Evolutionary conservation across 1,140 invertebrate species (phyloP).

Genomic region (Drosophila biarmipes): DNA sequence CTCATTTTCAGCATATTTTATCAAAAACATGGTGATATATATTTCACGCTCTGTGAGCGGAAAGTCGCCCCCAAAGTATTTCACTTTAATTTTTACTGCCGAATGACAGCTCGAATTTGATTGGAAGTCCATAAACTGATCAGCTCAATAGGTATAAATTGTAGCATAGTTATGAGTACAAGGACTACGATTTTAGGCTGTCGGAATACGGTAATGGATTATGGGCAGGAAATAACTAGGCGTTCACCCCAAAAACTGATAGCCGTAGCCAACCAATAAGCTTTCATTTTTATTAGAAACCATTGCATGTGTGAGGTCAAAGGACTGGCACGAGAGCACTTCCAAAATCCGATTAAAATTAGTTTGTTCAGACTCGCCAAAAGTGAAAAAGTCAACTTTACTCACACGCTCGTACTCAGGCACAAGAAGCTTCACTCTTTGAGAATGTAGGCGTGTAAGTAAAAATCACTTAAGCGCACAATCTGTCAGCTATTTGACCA

Average conservation of each 20-base stretch:
- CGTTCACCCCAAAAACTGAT: too few relatives aligned
- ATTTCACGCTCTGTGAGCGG: conserved; percentile 48
- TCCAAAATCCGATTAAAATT: conserved; percentile 74
- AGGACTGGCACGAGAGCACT: conserved; percentile 3
- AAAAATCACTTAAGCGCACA: conserved; percentile 75
- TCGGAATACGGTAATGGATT: too few relatives aligned
- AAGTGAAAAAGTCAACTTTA: conserved; percentile 70
- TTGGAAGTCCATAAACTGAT: conserved; percentile 21
- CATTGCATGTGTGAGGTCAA: not conserved
- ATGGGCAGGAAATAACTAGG: too few relatives aligned
- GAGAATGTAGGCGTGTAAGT: conserved; percentile 22
- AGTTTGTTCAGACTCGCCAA: conserved; percentile 58
- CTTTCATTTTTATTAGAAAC: not conserved
- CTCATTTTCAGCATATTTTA: conserved; percentile 81
- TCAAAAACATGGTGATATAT: conserved; percentile 64
- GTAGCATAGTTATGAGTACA: too few relatives aligned
- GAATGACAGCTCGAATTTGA: conserved; percentile 58
- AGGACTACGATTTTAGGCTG: too few relatives aligned
- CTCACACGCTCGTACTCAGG: conserved; percentile 3
- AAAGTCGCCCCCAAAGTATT: conserved; percentile 53
- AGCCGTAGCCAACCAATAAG: too few relatives aligned
- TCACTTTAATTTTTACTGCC: conserved; percentile 50
- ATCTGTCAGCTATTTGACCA: conserved; percentile 80
- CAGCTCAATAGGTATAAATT: not conserved
- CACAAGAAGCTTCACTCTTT: conserved; percentile 3